phyloP scores from a whole-genome alignment of 2,113 vertebrate species.

The Engystomops pustulosus region DNA sequence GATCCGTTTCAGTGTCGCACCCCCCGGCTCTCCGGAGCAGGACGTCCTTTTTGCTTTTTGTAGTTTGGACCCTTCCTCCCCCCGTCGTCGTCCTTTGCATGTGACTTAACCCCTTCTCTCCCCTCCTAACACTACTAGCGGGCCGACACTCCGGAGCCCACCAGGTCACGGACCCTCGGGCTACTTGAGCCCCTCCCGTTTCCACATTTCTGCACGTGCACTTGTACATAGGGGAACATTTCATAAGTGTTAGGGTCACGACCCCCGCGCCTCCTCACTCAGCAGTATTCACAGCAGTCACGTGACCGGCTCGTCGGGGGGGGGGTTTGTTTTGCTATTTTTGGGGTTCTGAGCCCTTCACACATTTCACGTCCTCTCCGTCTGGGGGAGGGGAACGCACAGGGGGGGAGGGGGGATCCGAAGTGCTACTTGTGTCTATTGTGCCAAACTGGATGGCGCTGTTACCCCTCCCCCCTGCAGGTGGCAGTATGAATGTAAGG shows the following conservation, averaged over 20 bases:
- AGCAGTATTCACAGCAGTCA: neutral
- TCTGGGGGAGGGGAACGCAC: neutral
- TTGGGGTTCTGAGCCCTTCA: neutral
- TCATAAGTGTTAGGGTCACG: slow-evolving; percentile 19
- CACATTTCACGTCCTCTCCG: neutral
- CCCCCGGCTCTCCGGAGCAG: neutral
- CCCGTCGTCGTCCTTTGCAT: neutral
- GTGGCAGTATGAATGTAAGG: neutral
- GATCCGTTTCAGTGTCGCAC: slow-evolving; percentile 47
- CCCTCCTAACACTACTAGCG: slow-evolving; percentile 43
- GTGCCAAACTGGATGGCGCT: neutral
- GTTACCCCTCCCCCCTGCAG: neutral
- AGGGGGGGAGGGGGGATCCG: neutral
- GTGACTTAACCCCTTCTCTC: slow-evolving; percentile 6
- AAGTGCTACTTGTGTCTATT: slow-evolving; percentile 26
- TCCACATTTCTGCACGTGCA: neutral
- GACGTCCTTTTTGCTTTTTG: slow-evolving; percentile 19
- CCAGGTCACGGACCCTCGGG: no score
- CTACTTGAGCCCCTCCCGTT: neutral
- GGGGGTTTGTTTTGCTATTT: neutral
- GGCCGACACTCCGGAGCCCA: neutral
- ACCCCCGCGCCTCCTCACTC: neutral
- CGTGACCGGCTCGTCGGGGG: neutral
- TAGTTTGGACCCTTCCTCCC: neutral
- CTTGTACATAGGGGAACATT: slow-evolving; percentile 49